phyloP scores from a whole-genome alignment of 2,888 invertebrate species.

The Megalurothrips usitatus region DNA sequence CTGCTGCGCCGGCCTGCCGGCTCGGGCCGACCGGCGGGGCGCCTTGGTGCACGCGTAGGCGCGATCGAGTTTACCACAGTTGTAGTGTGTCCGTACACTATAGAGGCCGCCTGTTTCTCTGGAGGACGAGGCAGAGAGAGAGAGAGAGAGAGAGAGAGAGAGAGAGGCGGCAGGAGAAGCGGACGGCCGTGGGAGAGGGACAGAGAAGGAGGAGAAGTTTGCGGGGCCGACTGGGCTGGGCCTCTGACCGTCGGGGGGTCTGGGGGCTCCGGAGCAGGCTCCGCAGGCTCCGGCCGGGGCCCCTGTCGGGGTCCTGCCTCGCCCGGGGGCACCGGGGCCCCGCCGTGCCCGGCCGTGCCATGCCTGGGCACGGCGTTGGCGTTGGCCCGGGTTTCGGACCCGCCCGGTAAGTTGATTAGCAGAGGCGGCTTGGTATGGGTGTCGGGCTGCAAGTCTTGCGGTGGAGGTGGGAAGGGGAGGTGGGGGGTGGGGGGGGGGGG shows the following conservation, averaged over 20 bases:
- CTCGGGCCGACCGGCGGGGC: too few species aligned
- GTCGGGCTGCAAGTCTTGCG: conserved; percentile 23
- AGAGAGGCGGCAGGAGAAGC: background rate
- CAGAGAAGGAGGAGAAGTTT: background rate
- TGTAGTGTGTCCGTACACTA: background rate
- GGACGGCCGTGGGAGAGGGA: background rate
- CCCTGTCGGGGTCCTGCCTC: background rate
- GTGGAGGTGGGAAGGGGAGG: background rate
- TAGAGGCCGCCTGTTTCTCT: background rate
- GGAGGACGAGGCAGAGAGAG: too few species aligned
- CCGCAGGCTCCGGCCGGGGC: too few species aligned
- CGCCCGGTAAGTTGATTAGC: conserved; percentile 23
- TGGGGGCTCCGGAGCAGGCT: too few species aligned
- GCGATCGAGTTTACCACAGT: conserved; percentile 16
- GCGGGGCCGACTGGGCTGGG: background rate
- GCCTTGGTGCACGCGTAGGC: background rate
- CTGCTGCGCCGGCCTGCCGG: too few species aligned
- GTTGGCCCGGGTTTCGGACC: background rate
- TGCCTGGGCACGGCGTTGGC: background rate
- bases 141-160: background rate
- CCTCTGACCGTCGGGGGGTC: too few species aligned
- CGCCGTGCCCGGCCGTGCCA: background rate
- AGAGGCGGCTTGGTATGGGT: conserved; percentile 9
- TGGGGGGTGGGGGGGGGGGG: background rate
- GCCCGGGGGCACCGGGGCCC: background rate